These are phyloP conservation scores for Apamea monoglypha DNA, from an alignment of 2,888 invertebrate genomes.

Conservation along the genomic window DNA sequence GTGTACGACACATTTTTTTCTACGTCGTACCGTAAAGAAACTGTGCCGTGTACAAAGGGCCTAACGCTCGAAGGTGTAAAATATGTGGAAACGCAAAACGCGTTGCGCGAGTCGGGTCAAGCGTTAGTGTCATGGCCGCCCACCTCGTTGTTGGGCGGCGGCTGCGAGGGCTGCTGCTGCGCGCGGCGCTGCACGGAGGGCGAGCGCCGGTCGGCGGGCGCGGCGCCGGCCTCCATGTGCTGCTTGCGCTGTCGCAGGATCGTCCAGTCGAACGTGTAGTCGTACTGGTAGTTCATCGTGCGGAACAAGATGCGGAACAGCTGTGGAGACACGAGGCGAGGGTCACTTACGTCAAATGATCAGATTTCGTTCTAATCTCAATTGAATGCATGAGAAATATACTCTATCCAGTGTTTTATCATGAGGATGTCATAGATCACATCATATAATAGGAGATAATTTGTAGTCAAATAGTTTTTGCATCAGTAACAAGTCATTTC, in stretches of 20 bases:
- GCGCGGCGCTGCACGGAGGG: constrained; percentile 87
- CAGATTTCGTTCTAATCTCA: background rate
- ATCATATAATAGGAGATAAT: too few relatives aligned
- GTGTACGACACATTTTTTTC: too few relatives aligned
- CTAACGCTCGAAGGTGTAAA: background rate
- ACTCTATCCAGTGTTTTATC: background rate
- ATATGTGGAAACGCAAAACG: background rate
- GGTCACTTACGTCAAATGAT: background rate
- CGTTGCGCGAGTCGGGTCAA: too few relatives aligned
- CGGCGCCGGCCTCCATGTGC: constrained; percentile 84
- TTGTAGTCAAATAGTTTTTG: background rate
- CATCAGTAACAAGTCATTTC: background rate
- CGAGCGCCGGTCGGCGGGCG: constrained; percentile 84
- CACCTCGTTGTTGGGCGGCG: constrained; percentile 87
- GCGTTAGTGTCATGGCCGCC: too few relatives aligned
- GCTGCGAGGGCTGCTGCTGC: constrained; percentile 83
- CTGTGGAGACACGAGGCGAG: constrained; percentile 68
- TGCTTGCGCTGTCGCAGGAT: constrained; percentile 98
- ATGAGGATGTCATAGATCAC: background rate
- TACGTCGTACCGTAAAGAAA: too few relatives aligned
- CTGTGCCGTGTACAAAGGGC: too few relatives aligned
- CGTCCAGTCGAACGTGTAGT: constrained; percentile 99
- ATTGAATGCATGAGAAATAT: background rate
- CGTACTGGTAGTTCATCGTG: constrained; percentile 99
- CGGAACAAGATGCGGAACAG: constrained; percentile 99